phyloP scores from a whole-genome alignment of 2,113 vertebrate genomes.

The Microtus richardsoni region DNA sequence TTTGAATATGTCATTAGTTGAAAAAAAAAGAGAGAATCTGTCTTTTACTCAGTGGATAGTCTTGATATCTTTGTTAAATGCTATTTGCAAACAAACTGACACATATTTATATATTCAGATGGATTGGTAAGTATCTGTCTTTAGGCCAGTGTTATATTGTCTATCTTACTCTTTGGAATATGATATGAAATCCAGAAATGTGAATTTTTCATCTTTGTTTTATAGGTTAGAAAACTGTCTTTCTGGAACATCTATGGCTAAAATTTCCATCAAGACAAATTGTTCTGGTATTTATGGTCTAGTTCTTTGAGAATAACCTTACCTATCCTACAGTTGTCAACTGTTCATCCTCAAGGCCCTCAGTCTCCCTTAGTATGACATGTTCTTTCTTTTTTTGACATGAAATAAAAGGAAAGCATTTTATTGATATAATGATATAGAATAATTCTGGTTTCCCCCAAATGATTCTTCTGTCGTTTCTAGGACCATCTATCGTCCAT shows the following conservation, averaged over 20 bases:
- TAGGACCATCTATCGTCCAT: not conserved
- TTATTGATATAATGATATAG: not conserved
- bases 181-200: too few relatives aligned
- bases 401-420: not conserved
- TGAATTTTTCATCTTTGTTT: not conserved
- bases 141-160: too few relatives aligned
- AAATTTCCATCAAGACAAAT: not conserved
- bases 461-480: not conserved
- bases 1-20: not conserved
- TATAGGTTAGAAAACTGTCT: not conserved
- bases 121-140: too few relatives aligned
- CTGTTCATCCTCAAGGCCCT: not conserved
- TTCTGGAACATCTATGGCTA: not conserved
- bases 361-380: not conserved
- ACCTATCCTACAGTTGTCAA: not conserved
- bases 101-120: too few relatives aligned
- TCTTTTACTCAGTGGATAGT: not conserved
- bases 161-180: too few relatives aligned
- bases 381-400: not conserved
- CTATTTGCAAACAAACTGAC: not conserved
- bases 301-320: not conserved
- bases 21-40: not conserved
- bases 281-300: not conserved
- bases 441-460: not conserved
- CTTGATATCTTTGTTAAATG: not conserved